Percentiles rank a stretch among this genome's conserved stretches.
phyloP scores from a whole-genome alignment of 92 coral and sea anemone genomes.

The Diadumene lineata region DNA sequence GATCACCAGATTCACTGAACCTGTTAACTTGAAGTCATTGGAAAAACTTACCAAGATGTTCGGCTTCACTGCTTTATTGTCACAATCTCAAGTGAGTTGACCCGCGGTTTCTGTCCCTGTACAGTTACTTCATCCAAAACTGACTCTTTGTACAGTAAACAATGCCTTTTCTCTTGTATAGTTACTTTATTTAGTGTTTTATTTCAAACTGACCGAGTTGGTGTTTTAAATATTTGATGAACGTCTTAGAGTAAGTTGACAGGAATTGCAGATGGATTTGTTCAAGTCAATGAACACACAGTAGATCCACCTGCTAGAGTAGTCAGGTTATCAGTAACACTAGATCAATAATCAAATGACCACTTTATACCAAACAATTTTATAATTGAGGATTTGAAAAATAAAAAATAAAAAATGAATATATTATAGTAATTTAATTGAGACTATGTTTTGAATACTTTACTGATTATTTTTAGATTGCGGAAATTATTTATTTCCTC shows the following conservation, averaged over 20 bases:
- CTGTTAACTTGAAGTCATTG: no score
- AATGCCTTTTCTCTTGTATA: not conserved
- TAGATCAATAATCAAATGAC: not conserved
- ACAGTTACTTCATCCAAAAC: no score
- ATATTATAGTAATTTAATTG: no score
- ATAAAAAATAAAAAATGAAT: no score
- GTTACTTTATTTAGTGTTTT: not conserved
- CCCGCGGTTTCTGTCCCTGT: no score
- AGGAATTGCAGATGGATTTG: not conserved
- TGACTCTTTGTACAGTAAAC: no score
- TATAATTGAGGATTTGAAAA: no score
- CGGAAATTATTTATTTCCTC: no score
- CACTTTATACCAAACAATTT: not conserved
- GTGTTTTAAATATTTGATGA: not conserved
- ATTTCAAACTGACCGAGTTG: not conserved
- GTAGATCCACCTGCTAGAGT: slow-evolving; percentile 10
- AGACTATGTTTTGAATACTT: no score
- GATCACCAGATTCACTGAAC: not conserved
- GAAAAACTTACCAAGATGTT: not conserved
- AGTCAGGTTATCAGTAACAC: not conserved
- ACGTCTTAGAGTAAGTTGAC: not conserved
- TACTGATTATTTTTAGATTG: no score
- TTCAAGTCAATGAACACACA: not conserved
- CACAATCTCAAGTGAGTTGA: not conserved
- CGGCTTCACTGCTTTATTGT: not conserved